A percentile compares a stretch with the other conserved stretches of the same genome.
These are phyloP conservation scores for Tichodroma muraria DNA, from an alignment of 2,113 vertebrate species.

Conservation along the genomic window DNA sequence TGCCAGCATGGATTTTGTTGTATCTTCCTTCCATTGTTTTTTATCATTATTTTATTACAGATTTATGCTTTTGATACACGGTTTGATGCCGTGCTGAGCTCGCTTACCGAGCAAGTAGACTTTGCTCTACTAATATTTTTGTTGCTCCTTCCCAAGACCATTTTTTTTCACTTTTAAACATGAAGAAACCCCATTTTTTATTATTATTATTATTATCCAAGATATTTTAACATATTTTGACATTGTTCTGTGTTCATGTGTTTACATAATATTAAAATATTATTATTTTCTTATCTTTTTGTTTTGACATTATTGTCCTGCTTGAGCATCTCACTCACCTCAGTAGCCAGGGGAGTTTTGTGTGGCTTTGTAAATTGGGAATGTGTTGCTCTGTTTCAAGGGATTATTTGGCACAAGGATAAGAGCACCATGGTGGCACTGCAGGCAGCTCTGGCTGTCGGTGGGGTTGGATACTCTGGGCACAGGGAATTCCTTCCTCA, in stretches of 20 bases:
- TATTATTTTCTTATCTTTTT: slow-evolving; percentile 65
- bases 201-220: neutral
- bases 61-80: neutral
- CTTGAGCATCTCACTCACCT: slow-evolving; percentile 51
- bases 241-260: slow-evolving; percentile 45
- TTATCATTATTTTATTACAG: slow-evolving; percentile 44
- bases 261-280: slow-evolving; percentile 72
- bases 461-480: fast-evolving
- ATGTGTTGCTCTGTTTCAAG: neutral
- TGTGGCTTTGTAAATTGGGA: neutral
- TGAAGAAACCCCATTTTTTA: slow-evolving; percentile 36
- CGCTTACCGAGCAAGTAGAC: slow-evolving; percentile 23
- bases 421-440: neutral
- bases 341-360: neutral
- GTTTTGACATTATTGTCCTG: slow-evolving; percentile 60
- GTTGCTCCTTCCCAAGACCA: neutral
- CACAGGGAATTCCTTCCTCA: neutral
- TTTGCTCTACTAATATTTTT: neutral
- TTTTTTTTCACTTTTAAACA: slow-evolving; percentile 14
- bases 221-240: slow-evolving; percentile 41
- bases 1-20: slow-evolving; percentile 44
- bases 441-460: neutral
- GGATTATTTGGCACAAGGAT: neutral
- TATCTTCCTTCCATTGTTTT: slow-evolving; percentile 51
- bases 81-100: slow-evolving; percentile 20